Evolutionary conservation across 2,888 invertebrate genomes (phyloP).

Genomic region (Leptopilina syphax): DNA sequence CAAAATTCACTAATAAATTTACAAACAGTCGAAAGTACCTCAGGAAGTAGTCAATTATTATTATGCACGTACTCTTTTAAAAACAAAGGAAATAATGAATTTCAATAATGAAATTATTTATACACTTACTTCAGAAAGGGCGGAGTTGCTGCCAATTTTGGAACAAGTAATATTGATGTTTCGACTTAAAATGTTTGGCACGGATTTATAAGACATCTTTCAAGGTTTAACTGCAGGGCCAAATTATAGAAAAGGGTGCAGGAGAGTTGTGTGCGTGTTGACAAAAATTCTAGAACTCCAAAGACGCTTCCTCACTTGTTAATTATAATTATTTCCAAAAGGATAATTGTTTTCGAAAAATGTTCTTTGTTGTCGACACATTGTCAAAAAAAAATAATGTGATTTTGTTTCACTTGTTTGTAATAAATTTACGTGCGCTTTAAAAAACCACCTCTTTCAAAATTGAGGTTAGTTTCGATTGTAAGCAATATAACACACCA

Average conservation of each 20-base stretch:
- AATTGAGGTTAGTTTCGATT: constrained; percentile 25
- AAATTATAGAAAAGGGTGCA: not conserved
- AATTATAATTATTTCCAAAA: constrained; percentile 2
- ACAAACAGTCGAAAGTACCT: too few species aligned
- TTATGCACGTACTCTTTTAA: not conserved
- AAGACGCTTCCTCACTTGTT: constrained; percentile 14
- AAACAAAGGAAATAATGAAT: constrained; percentile 17
- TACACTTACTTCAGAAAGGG: constrained; percentile 34
- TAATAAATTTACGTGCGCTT: too few species aligned
- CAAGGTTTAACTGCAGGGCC: not conserved
- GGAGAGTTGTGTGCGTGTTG: not conserved
- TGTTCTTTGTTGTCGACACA: not conserved
- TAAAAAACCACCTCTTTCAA: not conserved
- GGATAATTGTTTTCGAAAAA: not conserved
- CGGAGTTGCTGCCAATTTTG: constrained; percentile 33
- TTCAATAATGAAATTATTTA: constrained; percentile 1
- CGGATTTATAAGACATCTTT: constrained; percentile 33
- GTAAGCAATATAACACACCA: too few species aligned
- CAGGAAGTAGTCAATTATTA: constrained; percentile 6
- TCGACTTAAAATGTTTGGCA: constrained; percentile 32
- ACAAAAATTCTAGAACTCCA: not conserved
- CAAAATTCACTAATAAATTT: too few species aligned
- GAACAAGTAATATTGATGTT: constrained; percentile 33
- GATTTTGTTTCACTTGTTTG: not conserved
- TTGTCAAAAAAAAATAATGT: not conserved